Evolutionary conservation across 2,797 vertebrate species (phyloP), one percentile per base, ranked within the genome.

Genomic region (Euthynnus affinis): DNA sequence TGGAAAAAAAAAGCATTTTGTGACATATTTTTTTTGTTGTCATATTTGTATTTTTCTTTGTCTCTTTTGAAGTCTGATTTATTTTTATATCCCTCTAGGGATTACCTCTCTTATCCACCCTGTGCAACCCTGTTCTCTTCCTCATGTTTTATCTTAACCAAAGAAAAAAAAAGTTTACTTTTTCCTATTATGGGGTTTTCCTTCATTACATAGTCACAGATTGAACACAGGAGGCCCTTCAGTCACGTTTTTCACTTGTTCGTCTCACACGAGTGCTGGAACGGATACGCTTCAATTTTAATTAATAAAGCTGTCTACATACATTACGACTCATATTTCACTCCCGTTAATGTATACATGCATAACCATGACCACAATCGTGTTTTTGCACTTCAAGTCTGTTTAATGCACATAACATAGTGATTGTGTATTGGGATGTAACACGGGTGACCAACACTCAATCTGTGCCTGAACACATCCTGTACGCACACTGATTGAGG

Each of bases 101-200:
- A 81, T 82, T 80, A 46, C 71, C 83, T 57, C 4, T 76, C 81
- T 84, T 34, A 81, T 81, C 72, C 49, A 86, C 58, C 65, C 67
- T n/a, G 40, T 57, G 56, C 56, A 64, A 76, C 55, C 59, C 3
- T 71, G 51, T 57, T 51, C 15, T 58, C 32, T 56, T 74, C 46
- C 48, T 77, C 59, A 61, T 25, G 51, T 60, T 68, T 62, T 51
- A 82, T 83, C 76, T 72, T 12, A 46, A 67, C 40, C 22, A 52
- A 65, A 51, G 15, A 18, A 74, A 59, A 15, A 40, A 51, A 5
- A 51, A 22, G 4, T 8, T 40, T 18, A 9, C 51, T 18, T 69
- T 10, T 22, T 20, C 44, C 46, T 46, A 6, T 20, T 68, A 44
- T 40, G 66, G 53, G n/a, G 48, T 53, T 82, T 80, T 55, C 62